phyloP scores from a whole-genome alignment of 2,113 vertebrate genomes.

The Mastomys natalensis region DNA sequence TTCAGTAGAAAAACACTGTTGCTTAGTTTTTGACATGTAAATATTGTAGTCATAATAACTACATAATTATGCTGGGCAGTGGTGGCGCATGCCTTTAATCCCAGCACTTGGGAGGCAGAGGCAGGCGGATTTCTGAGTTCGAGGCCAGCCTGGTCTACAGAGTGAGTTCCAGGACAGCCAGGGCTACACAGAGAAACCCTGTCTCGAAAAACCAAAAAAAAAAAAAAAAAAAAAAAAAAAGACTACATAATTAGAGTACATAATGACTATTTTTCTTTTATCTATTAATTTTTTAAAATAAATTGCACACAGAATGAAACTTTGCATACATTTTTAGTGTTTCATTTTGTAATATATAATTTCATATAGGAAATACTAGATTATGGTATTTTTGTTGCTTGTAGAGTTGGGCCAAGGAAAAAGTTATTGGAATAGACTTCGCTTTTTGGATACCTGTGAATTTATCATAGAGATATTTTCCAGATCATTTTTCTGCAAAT shows the following conservation, averaged over 20 bases:
- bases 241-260: neutral
- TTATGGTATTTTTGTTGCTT: conserved; percentile 72
- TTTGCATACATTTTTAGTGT: conserved; percentile 21
- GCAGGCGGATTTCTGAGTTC: too few species aligned
- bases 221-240: too few species aligned
- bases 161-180: too few species aligned
- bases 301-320: conserved; percentile 23
- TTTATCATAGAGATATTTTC: conserved; percentile 96
- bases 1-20: neutral
- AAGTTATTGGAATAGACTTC: conserved; percentile 97
- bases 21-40: conserved; percentile 36
- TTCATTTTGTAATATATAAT: conserved; percentile 39
- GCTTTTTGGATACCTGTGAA: conserved; percentile 97
- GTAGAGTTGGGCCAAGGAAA: conserved; percentile 95
- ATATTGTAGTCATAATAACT: neutral
- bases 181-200: too few species aligned
- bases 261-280: conserved; percentile 10
- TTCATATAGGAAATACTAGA: conserved; percentile 62
- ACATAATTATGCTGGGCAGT: too few species aligned
- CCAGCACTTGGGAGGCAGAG: too few species aligned
- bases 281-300: conserved; percentile 34
- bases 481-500: conserved; percentile 97
- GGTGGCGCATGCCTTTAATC: too few species aligned
- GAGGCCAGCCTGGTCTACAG: too few species aligned
- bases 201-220: too few species aligned